Conservation (phyloP, 1,140 invertebrate genomes). For the Nomia melanderi region DNA sequence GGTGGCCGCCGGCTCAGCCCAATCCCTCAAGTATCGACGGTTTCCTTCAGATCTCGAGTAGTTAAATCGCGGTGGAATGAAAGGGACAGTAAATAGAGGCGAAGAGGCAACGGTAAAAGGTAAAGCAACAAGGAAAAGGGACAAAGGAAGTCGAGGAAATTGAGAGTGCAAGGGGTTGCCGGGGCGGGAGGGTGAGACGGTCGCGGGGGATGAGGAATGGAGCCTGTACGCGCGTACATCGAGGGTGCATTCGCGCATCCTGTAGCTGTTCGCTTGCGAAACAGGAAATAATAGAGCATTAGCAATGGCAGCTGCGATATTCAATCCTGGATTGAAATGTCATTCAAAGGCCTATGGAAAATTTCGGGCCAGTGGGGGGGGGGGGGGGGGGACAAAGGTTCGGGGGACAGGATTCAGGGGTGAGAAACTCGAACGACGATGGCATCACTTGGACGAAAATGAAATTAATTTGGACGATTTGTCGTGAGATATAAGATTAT, state of each 20-base stretch:
- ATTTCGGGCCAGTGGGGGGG: constrained; percentile 14
- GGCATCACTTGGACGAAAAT: constrained; percentile 31
- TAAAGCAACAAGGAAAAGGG: background rate
- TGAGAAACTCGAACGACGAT: constrained; percentile 15
- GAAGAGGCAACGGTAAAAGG: background rate
- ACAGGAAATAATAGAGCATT: constrained; percentile 62
- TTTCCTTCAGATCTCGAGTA: background rate
- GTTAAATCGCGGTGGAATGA: background rate
- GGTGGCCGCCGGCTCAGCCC: background rate
- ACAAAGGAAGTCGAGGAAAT: constrained; percentile 5
- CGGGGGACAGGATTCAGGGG: background rate
- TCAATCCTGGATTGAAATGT: constrained; percentile 59
- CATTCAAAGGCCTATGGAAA: constrained; percentile 51
- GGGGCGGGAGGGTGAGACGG: background rate
- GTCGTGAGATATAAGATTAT: constrained; percentile 24
- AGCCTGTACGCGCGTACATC: background rate
- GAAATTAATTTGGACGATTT: constrained; percentile 50
- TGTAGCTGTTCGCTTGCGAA: constrained; percentile 39
- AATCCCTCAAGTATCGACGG: background rate
- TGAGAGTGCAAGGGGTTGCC: background rate
- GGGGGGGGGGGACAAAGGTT: background rate
- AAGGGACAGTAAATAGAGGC: background rate
- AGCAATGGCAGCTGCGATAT: constrained; percentile 59
- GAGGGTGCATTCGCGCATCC: constrained; percentile 14
- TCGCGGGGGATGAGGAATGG: background rate